Conservation (phyloP, 2,888 invertebrate genomes). For the Erebia aethiops region DNA sequence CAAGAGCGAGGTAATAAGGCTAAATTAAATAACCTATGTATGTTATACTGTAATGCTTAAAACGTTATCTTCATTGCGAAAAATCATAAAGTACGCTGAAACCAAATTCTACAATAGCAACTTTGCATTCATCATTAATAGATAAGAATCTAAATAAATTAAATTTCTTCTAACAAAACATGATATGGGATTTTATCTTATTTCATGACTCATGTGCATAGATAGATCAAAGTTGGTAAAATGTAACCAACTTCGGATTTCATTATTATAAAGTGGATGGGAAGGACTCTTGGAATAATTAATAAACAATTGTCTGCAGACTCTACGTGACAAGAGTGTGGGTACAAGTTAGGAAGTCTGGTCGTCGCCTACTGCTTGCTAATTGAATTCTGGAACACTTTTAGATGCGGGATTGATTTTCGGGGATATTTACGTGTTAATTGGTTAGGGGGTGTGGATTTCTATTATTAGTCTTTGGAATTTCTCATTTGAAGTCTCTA, state of each 20-base stretch:
- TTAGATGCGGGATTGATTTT: slow-evolving; percentile 12
- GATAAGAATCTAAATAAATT: too few species aligned
- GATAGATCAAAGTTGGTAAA: slow-evolving; percentile 31
- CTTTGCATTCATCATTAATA: too few species aligned
- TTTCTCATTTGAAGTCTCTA: too few species aligned
- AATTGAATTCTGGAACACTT: slow-evolving; percentile 21
- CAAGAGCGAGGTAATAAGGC: too few species aligned
- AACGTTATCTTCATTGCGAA: too few species aligned
- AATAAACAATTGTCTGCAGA: slow-evolving; percentile 54
- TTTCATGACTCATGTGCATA: slow-evolving; percentile 2
- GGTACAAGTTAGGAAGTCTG: slow-evolving; percentile 38
- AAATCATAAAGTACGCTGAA: too few species aligned
- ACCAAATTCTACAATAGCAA: too few species aligned
- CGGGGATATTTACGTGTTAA: background rate
- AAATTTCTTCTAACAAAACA: too few species aligned
- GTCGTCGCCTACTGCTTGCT: slow-evolving; percentile 33
- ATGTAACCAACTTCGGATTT: slow-evolving; percentile 41
- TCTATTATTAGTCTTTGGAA: background rate
- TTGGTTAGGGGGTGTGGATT: background rate
- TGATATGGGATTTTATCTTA: background rate
- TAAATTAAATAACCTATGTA: too few species aligned
- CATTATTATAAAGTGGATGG: slow-evolving; percentile 40
- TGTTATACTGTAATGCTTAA: too few species aligned
- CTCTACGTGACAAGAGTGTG: slow-evolving; percentile 48
- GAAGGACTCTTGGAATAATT: slow-evolving; percentile 48